Evolutionary conservation across 2,888 invertebrate genomes (phyloP), one percentile per base, ranked within the genome.

Genomic region (Cylindroiulus punctatus): DNA sequence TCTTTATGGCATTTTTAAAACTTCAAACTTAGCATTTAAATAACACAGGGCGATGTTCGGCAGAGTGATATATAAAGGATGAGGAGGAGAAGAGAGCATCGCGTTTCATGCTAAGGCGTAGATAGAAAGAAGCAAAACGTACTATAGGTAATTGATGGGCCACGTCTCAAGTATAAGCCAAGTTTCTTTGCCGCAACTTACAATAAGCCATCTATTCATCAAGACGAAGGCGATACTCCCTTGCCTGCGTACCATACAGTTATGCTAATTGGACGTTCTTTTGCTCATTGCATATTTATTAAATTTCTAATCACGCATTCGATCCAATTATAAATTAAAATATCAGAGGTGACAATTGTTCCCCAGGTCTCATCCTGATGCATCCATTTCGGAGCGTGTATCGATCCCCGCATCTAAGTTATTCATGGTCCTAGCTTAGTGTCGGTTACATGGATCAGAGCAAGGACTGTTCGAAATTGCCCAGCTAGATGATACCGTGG

Each of bases 281-380:
- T 84, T 47, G 84, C 84, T 84, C 84, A 52, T 84, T 84, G 84
- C 84, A 84, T 84, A 84, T 84, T 84, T 84, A 84, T 84, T 84
- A 84, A 84, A 84, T 84, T 84, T 84, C 84, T 84, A 84, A 84
- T 84, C 84, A 84, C 84, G 84, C 84, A 84, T 84, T 84, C 47
- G 30, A 40, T 84, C 32, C 84, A 84, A 84, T 84, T 84, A 84
- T 44, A 84, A 84, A 84, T 84, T 84, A 84, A 84, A 84, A 84
- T 84, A 84, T 84, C 84, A 32, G 84, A 84, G 84, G 84, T 84
- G 84, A 47, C 84, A 52, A 84, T 84, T 84, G 84, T 84, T 84
- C 40, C 44, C 84, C 44, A 84, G 84, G 47, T 44, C 47, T 32
- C 32, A 47, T 84, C 44, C 52, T 26, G 10, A 47, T 8, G 83